phyloP scores from a whole-genome alignment of 2,113 vertebrate genomes.

The Pangasianodon gigas region DNA sequence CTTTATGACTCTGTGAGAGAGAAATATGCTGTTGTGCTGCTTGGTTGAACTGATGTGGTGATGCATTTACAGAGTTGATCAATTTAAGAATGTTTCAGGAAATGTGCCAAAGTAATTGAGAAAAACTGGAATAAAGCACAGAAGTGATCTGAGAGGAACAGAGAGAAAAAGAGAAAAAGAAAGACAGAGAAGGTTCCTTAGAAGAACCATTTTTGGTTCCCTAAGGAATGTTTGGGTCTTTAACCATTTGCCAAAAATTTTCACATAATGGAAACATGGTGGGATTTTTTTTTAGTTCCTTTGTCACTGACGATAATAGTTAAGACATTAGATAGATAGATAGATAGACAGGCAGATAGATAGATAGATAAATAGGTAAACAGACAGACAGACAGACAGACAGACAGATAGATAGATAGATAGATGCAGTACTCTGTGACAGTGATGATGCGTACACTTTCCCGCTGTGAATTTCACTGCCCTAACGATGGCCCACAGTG shows the following conservation, averaged over 20 bases:
- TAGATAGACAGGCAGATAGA: background rate
- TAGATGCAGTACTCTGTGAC: conserved; percentile 65
- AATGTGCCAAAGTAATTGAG: background rate
- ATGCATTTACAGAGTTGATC: background rate
- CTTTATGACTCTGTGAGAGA: background rate
- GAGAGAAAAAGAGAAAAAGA: background rate
- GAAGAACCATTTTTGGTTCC: background rate
- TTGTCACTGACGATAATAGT: too few species aligned
- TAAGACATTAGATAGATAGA: background rate
- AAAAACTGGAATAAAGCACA: background rate
- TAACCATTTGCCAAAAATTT: background rate
- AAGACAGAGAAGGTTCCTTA: background rate
- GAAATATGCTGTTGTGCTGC: background rate
- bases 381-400: background rate
- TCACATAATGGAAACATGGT: background rate
- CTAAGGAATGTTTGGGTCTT: background rate
- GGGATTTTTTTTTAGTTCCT: background rate
- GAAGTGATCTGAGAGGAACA: background rate
- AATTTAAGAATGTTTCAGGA: background rate
- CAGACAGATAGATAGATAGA: background rate
- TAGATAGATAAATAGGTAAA: background rate
- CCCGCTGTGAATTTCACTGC: conserved; percentile 63
- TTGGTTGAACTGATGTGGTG: background rate
- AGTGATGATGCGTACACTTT: conserved; percentile 62
- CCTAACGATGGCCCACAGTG: conserved; percentile 32